These are phyloP conservation scores for Pandemis corylana DNA, from an alignment of 2,888 invertebrate genomes.

Conservation along the genomic window DNA sequence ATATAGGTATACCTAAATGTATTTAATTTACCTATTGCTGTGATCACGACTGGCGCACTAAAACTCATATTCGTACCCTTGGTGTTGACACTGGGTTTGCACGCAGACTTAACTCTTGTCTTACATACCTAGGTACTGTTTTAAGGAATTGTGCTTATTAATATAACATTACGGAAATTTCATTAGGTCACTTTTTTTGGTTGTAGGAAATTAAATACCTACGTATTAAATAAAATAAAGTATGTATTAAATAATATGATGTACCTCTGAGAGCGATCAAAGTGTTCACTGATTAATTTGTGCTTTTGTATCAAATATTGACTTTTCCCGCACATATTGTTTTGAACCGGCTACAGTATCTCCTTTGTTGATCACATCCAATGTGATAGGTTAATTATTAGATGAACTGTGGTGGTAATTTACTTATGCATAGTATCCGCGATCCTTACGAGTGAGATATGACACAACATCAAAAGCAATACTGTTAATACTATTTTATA, in stretches of 20 bases:
- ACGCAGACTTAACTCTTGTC: conserved; percentile 7
- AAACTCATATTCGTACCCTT: conserved; percentile 4
- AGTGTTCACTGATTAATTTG: background rate
- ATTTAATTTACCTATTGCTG: background rate
- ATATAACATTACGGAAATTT: background rate
- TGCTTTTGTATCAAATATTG: background rate
- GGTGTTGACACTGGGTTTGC: conserved; percentile 16
- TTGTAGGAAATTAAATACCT: background rate
- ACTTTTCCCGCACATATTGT: background rate
- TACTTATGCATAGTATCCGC: conserved; percentile 1
- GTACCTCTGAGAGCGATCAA: background rate
- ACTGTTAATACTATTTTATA: background rate
- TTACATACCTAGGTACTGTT: conserved; percentile 20
- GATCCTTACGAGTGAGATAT: background rate
- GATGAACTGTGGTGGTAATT: background rate
- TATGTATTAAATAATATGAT: background rate
- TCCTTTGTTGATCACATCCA: background rate
- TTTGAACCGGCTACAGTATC: background rate
- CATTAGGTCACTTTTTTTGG: background rate
- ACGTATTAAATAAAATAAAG: background rate
- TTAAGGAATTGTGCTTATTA: conserved; percentile 34
- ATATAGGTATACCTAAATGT: background rate
- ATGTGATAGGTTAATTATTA: background rate
- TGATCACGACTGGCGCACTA: conserved; percentile 2
- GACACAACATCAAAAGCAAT: conserved; percentile 1